Evolutionary conservation across 2,797 vertebrate species (phyloP), one percentile per base, ranked within the genome.

Genomic region (Cetoscarus ocellatus): DNA sequence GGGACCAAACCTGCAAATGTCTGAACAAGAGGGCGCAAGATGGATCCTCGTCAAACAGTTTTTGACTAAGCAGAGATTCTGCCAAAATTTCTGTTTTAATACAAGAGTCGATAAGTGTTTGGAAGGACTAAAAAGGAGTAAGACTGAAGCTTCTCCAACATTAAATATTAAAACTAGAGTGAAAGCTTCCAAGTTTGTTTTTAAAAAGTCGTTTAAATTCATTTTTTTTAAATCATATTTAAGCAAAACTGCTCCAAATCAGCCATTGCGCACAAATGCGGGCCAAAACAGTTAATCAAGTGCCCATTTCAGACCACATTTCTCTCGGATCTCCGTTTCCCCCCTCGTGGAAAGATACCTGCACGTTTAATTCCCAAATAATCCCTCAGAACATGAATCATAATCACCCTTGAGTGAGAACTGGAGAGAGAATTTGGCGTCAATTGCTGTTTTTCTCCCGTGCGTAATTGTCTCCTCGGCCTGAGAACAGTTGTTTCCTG

Each of bases 391-490:
- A 65, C 52, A 68, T 13, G 44, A 70, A 70, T 55, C 5, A 55
- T 61, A n/a, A 6, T 10, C 52, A 48, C 39, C 13, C 51, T 62
- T 53, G 45, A 53, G 72, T 59, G 73, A 47, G 77, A 71, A 69
- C 36, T 15, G 5, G 17, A 49, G 47, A 47, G 38, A 17, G 42
- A 36, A 65, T 27, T 27, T 27, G n/a, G 42, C 70, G 45, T 57
- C 59, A 84, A 83, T 83, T 84, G 66, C 58, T 81, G 77, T 84
- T 86, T 86, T 81, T 73, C 65, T 53, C 52, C 48, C 69, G 62
- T 35, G 55, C 61, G 56, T 85, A 83, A 84, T 83, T 81, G 77
- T 81, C 64, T 77, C 75, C 73, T 17, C 44, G 38, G 59, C 65
- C 67, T 79, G 72, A 77, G 69, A 87, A 58, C 75, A 38, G 57